These are phyloP conservation scores for Engystomops pustulosus DNA, from an alignment of 2,113 vertebrate genomes.

Conservation along the genomic window DNA sequence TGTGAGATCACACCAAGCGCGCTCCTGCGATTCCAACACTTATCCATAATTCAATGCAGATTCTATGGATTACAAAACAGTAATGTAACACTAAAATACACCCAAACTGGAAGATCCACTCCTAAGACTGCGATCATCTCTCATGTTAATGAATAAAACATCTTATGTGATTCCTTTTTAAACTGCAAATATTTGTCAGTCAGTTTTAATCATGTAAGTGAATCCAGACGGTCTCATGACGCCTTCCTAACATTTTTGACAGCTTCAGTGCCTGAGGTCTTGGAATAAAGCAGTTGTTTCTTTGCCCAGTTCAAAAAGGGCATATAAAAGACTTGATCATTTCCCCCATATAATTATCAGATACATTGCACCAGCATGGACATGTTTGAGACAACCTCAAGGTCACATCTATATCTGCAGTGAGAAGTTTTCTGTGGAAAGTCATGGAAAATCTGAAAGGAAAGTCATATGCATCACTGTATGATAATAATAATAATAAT, in stretches of 20 bases:
- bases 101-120: background rate
- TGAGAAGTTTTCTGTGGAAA: background rate
- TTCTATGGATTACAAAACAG: background rate
- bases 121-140: background rate
- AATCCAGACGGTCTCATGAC: slow-evolving; percentile 48
- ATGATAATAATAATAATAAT: no score
- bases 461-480: no score
- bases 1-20: background rate
- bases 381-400: slow-evolving; percentile 26
- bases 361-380: slow-evolving; percentile 28
- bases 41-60: background rate
- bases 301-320: slow-evolving; percentile 42
- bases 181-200: slow-evolving; percentile 44
- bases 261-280: slow-evolving; percentile 41
- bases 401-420: slow-evolving; percentile 24
- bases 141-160: slow-evolving; percentile 50
- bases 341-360: slow-evolving; percentile 26
- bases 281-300: slow-evolving; percentile 41
- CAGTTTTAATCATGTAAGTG: slow-evolving; percentile 19
- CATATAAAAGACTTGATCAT: slow-evolving; percentile 31
- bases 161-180: background rate
- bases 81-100: background rate
- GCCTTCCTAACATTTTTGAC: slow-evolving; percentile 34
- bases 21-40: background rate
- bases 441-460: background rate